Evolutionary conservation across 2,113 vertebrate species (phyloP), one percentile per base, ranked within the genome.

Genomic region (Donacobius atricapilla): DNA sequence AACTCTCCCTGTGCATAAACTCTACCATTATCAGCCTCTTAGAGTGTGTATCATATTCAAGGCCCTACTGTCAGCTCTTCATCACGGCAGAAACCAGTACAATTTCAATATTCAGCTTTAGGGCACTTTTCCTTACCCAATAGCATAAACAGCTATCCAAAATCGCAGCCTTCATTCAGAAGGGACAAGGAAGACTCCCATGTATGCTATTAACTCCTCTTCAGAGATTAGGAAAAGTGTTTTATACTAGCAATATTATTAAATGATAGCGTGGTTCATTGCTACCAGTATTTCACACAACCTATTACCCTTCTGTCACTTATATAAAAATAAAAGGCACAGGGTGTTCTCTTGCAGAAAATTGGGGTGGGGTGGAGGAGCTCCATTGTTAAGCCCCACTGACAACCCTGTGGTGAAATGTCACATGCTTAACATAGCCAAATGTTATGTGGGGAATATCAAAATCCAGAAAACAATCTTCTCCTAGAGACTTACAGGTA

Each of bases 31-130:
- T 23, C 16, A 11, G 19, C 24, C 44, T 63, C 28, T 31, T 58
- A 53, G 6, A 72, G 23, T 0, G 0, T 5, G 10, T 2, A 4
- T 19, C n/a, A n/a, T 22, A 45, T 22, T 44, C 30, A 57, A 44
- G 58, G 7, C 48, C 65, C 31, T 22, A 8, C 19, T 33, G 10
- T 14, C 73, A 90, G 21, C 35, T 73, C 15, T 37, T 7, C 23
- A 22, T 28, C 4, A 1, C 5, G 7, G 50, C 42, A 83, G 50
- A 45, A 72, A 57, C 6, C 21, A 22, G 15, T 5, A 25, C 8
- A 30, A 4, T 18, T 50, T 44, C 42, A 51, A 24, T 3, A 50
- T 25, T 16, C 47, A 70, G 31, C n/a, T 33, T 37, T 4, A 11
- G 42, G 37, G 53, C 25, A 9, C 18, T 50, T 80, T 22, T 25